A percentile compares a stretch with the other conserved stretches of the same genome.
These are phyloP conservation scores for Bos javanicus DNA, from an alignment of 2,113 vertebrate species.

Conservation along the genomic window DNA sequence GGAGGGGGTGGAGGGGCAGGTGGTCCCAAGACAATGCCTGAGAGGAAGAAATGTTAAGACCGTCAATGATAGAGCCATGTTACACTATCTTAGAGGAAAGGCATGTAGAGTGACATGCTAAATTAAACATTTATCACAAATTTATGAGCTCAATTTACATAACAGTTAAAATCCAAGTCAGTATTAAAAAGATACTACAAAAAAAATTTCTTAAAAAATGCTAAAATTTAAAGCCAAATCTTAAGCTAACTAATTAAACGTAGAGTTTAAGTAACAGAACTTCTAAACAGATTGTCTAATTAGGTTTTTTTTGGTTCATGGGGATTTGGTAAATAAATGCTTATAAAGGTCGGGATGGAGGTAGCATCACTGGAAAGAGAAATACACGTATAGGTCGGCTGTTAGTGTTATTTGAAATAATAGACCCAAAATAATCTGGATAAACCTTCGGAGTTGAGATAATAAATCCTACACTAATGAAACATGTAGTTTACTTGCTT, in stretches of 20 bases:
- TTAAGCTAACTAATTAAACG: neutral
- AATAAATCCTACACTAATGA: neutral
- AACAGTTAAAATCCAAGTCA: neutral
- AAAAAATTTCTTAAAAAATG: neutral
- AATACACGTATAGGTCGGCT: neutral
- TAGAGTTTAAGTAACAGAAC: neutral
- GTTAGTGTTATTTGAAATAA: neutral
- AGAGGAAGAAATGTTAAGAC: slow-evolving; percentile 49
- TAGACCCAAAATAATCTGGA: neutral
- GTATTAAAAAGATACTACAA: neutral
- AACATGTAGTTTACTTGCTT: neutral
- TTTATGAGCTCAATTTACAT: neutral
- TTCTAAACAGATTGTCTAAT: neutral
- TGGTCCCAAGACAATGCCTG: slow-evolving; percentile 86
- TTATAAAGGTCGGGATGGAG: neutral
- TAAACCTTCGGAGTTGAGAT: neutral
- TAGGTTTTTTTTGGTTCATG: too few species aligned
- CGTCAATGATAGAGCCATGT: neutral
- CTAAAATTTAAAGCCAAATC: neutral
- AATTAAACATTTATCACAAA: neutral
- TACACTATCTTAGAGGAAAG: neutral
- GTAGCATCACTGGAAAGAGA: neutral
- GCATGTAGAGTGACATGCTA: neutral
- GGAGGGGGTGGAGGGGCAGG: slow-evolving; percentile 91
- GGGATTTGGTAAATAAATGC: neutral